Evolutionary conservation across 2,113 vertebrate genomes (phyloP).

Genomic region (Falco punctatus): DNA sequence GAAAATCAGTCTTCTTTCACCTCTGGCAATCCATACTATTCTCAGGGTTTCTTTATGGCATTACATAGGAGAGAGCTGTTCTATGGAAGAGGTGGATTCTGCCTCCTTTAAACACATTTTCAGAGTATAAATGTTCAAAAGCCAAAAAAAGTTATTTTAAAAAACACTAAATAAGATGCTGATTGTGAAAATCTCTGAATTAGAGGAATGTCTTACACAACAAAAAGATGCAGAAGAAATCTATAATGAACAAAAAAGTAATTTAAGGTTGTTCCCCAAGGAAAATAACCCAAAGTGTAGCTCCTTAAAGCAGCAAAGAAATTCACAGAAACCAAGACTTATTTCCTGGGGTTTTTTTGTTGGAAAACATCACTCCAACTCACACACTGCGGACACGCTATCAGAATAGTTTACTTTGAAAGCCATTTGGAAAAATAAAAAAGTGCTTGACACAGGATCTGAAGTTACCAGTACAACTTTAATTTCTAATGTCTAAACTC

Average conservation of each 20-base stretch:
- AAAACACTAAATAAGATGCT: background rate
- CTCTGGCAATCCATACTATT: background rate
- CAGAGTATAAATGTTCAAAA: background rate
- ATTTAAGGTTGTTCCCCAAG: background rate
- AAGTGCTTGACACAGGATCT: background rate
- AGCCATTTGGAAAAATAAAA: background rate
- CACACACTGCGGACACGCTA: background rate
- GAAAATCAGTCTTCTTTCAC: background rate
- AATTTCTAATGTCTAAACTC: background rate
- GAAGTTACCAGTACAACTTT: background rate
- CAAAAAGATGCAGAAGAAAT: slow-evolving; percentile 2
- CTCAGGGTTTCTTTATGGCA: background rate
- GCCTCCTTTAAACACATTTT: background rate
- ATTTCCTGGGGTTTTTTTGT: background rate
- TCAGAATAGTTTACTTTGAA: background rate
- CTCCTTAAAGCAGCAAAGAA: background rate
- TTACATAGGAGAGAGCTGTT: background rate
- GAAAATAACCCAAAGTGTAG: background rate
- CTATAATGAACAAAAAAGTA: slow-evolving; percentile 16
- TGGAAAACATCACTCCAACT: background rate
- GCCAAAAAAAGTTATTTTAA: background rate
- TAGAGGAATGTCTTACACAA: background rate
- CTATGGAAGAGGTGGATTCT: background rate
- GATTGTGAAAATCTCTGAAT: slow-evolving; percentile 18
- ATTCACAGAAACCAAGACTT: background rate